Base-by-base conservation (phyloP, 2,888 invertebrate species). In the Phania funesta region DNA sequence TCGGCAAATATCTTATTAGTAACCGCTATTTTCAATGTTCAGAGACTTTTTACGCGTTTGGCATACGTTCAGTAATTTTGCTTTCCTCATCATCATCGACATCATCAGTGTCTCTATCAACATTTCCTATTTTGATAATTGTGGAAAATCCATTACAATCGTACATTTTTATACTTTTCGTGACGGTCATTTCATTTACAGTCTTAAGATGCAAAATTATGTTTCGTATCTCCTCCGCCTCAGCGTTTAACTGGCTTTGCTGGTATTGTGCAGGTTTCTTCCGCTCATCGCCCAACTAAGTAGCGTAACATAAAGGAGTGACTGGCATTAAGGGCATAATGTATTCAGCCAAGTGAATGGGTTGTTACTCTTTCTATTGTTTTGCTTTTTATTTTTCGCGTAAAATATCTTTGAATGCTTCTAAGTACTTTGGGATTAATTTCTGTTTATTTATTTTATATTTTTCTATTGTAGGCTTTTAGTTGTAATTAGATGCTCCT, bases 111-210 rank as follows among this genome's bases (percentile, higher is more conserved):
- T 18, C 9, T 8, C 44, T 29, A 46, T n/a, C 29, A 35, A 13
- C 38, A 44, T 62, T 64, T 64, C 16, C 16, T 52, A 68, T 82
- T 54, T 52, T 64, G 74, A 68, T 62, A 74, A 35, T 58, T 64
- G 64, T 62, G 48, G 50, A 50, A 60, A 80, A 60, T 38, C 16
- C 52, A 26, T 48, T 32, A 16, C 13, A 48, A 24, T 60, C 41
- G 60, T n/a, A n/a, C 11, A 74, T 44, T 70, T 67, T 60, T 68
- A 68, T 58, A 75, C 84, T 24, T 71, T 78, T 78, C 84, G 83
- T 85, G 86, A 78, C 84, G 85, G 84, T 84, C 86, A 85, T 85
- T 85, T 82, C 83, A 84, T 84, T 84, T 76, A 65, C 44, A 73
- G 85, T 83, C 84, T 86, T 86, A 86, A 84, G 83, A 74, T 52